These are phyloP conservation scores for Cryptosula pallasiana DNA, from an alignment of 2,888 invertebrate genomes.

Conservation along the genomic window DNA sequence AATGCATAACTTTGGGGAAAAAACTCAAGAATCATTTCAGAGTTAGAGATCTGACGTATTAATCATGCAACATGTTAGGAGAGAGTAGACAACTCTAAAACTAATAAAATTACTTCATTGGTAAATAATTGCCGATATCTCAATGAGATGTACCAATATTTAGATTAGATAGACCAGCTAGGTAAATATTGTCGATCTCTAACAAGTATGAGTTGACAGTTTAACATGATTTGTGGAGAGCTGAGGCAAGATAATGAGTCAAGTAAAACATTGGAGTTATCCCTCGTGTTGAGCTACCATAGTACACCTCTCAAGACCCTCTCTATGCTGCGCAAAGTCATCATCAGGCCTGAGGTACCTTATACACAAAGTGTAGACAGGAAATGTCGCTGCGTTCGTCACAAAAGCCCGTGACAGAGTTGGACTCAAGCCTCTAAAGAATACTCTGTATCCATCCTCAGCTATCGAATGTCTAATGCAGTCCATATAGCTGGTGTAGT, in stretches of 20 bases:
- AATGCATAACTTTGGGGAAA: too few species aligned
- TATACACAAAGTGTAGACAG: conserved; percentile 40
- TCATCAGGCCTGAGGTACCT: neutral
- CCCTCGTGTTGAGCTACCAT: neutral
- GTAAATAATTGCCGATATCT: too few species aligned
- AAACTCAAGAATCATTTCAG: too few species aligned
- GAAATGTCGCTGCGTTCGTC: conserved; percentile 85
- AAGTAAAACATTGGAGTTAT: too few species aligned
- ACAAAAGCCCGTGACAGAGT: conserved; percentile 83
- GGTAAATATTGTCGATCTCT: too few species aligned
- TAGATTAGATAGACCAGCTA: too few species aligned
- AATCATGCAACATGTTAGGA: conserved; percentile 30
- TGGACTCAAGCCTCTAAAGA: conserved; percentile 71
- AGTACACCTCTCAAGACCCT: neutral
- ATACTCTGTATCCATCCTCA: conserved; percentile 66
- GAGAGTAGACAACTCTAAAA: neutral
- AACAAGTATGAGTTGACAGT: too few species aligned
- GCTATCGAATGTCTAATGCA: conserved; percentile 67
- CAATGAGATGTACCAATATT: too few species aligned
- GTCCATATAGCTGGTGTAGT: conserved; percentile 68
- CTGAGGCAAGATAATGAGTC: too few species aligned
- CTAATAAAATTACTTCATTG: too few species aligned
- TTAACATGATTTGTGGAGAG: too few species aligned
- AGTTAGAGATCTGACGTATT: too few species aligned
- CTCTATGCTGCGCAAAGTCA: conserved; percentile 24